These are phyloP conservation scores for Podabrus alpinus DNA, from an alignment of 2,888 invertebrate genomes.

Conservation along the genomic window DNA sequence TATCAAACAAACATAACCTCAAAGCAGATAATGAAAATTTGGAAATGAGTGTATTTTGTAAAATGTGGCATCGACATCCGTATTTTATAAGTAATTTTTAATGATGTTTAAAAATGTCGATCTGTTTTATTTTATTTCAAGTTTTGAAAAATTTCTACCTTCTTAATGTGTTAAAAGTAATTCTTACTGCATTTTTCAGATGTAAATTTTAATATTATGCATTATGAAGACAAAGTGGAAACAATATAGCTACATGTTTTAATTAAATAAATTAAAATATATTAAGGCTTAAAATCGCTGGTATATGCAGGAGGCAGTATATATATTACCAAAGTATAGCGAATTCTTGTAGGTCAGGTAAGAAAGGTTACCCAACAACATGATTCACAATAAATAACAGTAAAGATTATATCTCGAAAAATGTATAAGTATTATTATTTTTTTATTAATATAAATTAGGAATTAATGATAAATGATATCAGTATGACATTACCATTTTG, in stretches of 20 bases:
- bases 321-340: not conserved
- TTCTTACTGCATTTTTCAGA: not conserved
- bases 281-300: not conserved
- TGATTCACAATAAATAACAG: not conserved
- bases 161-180: not conserved
- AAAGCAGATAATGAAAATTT: no score
- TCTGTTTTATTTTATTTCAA: not conserved
- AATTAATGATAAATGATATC: conserved; percentile 4
- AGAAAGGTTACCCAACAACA: not conserved
- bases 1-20: no score
- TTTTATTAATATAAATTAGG: conserved; percentile 2
- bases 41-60: no score
- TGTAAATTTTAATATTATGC: not conserved
- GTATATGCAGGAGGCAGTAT: not conserved
- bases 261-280: not conserved
- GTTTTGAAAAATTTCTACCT: not conserved
- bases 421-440: conserved; percentile 1
- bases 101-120: not conserved
- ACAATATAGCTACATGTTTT: not conserved
- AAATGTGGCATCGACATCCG: no score
- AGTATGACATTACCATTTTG: conserved; percentile 7
- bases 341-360: not conserved
- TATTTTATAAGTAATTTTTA: not conserved
- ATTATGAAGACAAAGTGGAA: not conserved
- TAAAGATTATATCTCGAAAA: conserved; percentile 2